Base-by-base conservation (phyloP, 2,113 vertebrate species). In the Myotis brandtii region DNA sequence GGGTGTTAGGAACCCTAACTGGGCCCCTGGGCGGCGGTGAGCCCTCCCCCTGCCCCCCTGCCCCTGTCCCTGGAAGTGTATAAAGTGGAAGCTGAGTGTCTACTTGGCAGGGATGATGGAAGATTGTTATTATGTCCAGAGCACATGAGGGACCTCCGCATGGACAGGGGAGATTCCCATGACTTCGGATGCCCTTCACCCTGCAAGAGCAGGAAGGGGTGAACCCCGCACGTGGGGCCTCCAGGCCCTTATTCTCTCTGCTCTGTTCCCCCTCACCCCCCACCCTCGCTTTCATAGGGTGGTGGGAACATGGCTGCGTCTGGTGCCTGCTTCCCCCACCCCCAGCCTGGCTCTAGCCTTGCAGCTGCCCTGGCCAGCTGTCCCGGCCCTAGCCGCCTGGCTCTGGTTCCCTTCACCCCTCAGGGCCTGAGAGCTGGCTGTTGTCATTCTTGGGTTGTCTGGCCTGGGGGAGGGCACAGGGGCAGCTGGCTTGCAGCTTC, bases 281-380 rank as follows among this genome's bases (percentile, higher is more conserved):
- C 12, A 5, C 62, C 27, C 62, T 23, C 4, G 10, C 59, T 62
- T 56, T 32, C 54, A 20, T 0, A 12, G 81, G 32, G 54, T 34
- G 5, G 67, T n/a, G 69, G 86, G 73, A 37, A 59, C 11, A 7
- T 1, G 27, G 21, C 59, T 17, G 12, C 56, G 73, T 46, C 89
- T 34, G 9, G 30, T 73, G 69, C 52, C 93, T 73, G 4, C 34
- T 13, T 10, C 59, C 13, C 20, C 2, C 30, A n/a, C 75, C 75
- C 50, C 9, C 2, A 30, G 72, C 54, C 66, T 66, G 25, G 46
- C 77, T 32, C 82, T 20, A n/a, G 30, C 92, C 40, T 1, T 17
- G 59, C 95, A 97, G 96, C 96, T 96, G 95, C 64, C 34, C 75
- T 2, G 48, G 43, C 86, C 96, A 95, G 85, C 95, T 94, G 92